Base-by-base conservation (phyloP, 2,888 invertebrate genomes). In the Bimastos eiseni region DNA sequence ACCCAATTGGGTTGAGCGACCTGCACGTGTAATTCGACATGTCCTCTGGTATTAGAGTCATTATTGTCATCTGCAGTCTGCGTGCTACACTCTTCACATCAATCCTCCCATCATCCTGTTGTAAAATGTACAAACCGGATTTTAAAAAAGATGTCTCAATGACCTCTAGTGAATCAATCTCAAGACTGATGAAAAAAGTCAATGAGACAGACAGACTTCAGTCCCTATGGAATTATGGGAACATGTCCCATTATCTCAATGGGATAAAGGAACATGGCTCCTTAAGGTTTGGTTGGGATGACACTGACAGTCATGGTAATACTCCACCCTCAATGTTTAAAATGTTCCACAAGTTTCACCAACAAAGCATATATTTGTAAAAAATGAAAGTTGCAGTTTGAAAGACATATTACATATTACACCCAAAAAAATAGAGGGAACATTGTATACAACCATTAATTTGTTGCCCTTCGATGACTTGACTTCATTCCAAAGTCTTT, bases 21-120 rank as follows among this genome's bases (percentile, higher is more conserved):
- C 89, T 92, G 91, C 94, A 94, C 5, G 93, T 93, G 93, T 94
- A 94, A 44, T 92, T 92, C 41, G 92, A 92, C 1, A 92, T 92
- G 90, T 93, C 93, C 8, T 89, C 89, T 11, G 90, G 89, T 24
- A 88, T 6, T 0, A 89, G 34, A n/a, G n/a, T 89, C 55, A 86
- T 13, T 8, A 91, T 90, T 21, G 89, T 70, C 89, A 91, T 37
- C 37, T 90, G 34, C 34, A 90, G 44, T 5, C 33, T 37, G 5
- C 89, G 89, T 37, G 34, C n/a, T 44, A 83, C 49, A n/a, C 89
- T 91, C 33, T n/a, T 89, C n/a, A 83, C 91, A 4, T 24, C 49
- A 36, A 92, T 91, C 19, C 91, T 83, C 19, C 89, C 91, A 33
- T 90, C 90, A 33, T 91, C 91, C 91, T 92, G 83, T 33, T 34